Percentiles rank a stretch among this genome's conserved stretches.
phyloP scores from a whole-genome alignment of 2,797 vertebrate species.

The Cacajao melanocephalus region DNA sequence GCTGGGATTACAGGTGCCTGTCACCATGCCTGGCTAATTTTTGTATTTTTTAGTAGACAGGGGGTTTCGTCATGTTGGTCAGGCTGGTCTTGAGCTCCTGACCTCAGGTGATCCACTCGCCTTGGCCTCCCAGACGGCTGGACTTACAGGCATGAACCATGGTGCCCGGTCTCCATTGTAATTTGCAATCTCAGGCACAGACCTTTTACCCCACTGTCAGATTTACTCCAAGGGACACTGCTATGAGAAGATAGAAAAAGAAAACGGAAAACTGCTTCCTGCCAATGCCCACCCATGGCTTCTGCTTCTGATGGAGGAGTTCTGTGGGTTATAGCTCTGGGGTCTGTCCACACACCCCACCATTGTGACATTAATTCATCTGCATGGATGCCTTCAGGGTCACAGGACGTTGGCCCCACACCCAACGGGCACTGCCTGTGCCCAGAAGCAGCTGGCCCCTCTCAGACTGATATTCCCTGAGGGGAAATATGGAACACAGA shows the following conservation, averaged over 20 bases:
- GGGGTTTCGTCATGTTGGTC: background rate
- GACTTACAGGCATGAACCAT: background rate
- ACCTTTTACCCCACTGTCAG: background rate
- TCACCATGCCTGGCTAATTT: background rate
- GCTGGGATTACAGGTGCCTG: background rate
- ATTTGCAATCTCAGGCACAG: background rate
- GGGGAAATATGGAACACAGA: background rate
- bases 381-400: fast-evolving
- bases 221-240: background rate
- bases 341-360: background rate
- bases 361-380: background rate
- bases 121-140: background rate
- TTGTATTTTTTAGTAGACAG: background rate
- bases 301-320: background rate
- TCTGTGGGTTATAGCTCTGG: background rate
- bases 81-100: background rate
- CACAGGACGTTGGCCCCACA: fast-evolving
- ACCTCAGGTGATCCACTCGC: background rate
- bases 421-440: background rate
- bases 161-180: background rate
- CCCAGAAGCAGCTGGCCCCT: conserved; percentile 39
- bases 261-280: background rate
- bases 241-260: background rate
- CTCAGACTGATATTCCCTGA: conserved; percentile 41
- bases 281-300: background rate